A percentile compares a stretch with the other conserved stretches of the same genome.
phyloP scores from a whole-genome alignment of 1,140 invertebrate genomes.

The Saccostrea cuccullata region DNA sequence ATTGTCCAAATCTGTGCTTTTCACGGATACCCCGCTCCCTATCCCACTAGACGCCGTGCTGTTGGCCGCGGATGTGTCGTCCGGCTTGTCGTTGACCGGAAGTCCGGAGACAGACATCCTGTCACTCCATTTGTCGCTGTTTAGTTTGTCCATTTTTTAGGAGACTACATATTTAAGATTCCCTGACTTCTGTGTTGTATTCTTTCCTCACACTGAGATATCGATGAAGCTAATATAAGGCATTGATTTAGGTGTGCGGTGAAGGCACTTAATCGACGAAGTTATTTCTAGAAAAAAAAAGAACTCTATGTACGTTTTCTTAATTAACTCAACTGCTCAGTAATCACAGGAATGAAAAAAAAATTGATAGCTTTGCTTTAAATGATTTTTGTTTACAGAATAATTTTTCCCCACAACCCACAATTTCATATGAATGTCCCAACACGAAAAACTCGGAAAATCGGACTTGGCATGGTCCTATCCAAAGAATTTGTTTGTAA shows the following conservation, averaged over 20 bases:
- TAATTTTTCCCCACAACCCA: too few species aligned
- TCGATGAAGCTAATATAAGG: neutral
- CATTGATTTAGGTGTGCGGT: constrained; percentile 20
- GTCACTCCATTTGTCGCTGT: constrained; percentile 22
- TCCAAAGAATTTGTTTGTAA: neutral
- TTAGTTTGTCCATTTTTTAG: constrained; percentile 2
- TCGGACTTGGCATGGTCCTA: neutral
- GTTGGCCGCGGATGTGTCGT: neutral
- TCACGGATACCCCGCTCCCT: constrained; percentile 45
- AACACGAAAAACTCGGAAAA: neutral
- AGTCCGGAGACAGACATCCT: neutral
- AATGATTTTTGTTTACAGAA: too few species aligned
- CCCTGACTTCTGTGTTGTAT: neutral
- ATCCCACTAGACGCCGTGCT: constrained; percentile 55
- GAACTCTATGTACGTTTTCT: neutral
- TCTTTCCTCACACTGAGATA: neutral
- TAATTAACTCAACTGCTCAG: constrained; percentile 26
- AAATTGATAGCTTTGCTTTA: neutral
- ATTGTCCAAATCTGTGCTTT: constrained; percentile 53
- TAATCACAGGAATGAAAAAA: neutral
- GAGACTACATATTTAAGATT: neutral
- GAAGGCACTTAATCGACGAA: neutral
- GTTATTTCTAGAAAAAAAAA: neutral
- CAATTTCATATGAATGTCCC: too few species aligned
- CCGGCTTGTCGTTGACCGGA: neutral